Evolutionary conservation across 2,888 invertebrate species (phyloP).

Genomic region (Xanthorhoe spadicearia): DNA sequence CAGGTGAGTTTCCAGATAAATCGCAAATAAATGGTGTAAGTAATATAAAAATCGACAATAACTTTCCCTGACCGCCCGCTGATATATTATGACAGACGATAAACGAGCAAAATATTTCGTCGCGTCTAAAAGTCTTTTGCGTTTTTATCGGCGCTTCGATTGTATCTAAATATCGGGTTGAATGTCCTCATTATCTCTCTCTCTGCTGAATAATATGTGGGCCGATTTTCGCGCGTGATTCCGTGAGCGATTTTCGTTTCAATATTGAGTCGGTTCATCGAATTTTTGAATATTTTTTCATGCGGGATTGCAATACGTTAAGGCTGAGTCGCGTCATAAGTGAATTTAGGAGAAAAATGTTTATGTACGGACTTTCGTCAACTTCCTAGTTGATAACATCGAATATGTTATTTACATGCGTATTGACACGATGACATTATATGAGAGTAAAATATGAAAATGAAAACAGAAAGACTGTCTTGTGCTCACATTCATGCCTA

Average conservation of each 20-base stretch:
- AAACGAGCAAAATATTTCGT: constrained; percentile 53
- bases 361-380: neutral
- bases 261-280: constrained; percentile 56
- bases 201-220: constrained; percentile 79
- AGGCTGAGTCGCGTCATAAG: constrained; percentile 16
- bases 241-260: constrained; percentile 62
- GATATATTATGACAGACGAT: constrained; percentile 50
- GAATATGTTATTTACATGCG: neutral
- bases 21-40: constrained; percentile 41
- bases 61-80: constrained; percentile 47
- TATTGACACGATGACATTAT: no score
- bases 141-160: constrained; percentile 56
- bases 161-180: constrained; percentile 69
- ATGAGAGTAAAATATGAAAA: neutral
- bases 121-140: constrained; percentile 52
- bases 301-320: constrained; percentile 33
- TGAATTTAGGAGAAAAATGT: constrained; percentile 3
- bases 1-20: constrained; percentile 55
- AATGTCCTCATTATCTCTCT: constrained; percentile 73
- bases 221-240: constrained; percentile 71
- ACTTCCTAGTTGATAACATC: neutral
- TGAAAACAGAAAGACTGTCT: neutral
- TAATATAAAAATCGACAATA: constrained; percentile 45
- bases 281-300: constrained; percentile 43
- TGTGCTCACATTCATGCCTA: neutral